Evolutionary conservation across 1,140 invertebrate species (phyloP), one percentile per base, ranked within the genome.

Genomic region (Bicyclus anynana): DNA sequence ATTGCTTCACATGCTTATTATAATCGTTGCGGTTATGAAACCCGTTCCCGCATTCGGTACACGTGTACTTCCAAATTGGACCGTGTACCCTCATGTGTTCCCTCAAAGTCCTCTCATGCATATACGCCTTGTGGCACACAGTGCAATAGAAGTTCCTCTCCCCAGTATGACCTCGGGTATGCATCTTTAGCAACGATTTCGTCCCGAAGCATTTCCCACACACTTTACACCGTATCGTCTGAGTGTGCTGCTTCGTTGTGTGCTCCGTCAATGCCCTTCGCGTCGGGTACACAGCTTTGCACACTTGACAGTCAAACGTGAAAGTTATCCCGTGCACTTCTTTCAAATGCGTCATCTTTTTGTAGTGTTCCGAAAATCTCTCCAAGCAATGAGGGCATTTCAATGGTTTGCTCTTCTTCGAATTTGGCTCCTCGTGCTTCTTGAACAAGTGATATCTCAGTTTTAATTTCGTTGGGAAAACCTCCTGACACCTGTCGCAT

Each of bases 91-190:
- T 91, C 67, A 93, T 90, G 66, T 94, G 94, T 46, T 93, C 90
- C 26, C 93, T 89, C 84, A 94, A 90, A 35, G 92, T 93, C 63
- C 93, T 89, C 63, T 93, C 92, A 51, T 93, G 89, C 44, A 92
- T 93, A 74, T 93, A 94, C 5, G 90, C 77, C 46, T 92, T 90
- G 26, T 90, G 84, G 64, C 93, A 94, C 21, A 91, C 76, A 9
- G 69, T 65, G 64, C 91, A 92, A 23, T 84, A 82, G 69, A 92
- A 92, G 14, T 91, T 91, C n/a, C 90, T 81, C 59, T 92, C 93
- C 0, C 92, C 93, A 0, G 92, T 93, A 64, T 94, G 93, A 1
- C 91, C 92, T 54, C 93, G 79, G 81, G 94, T 92, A 78, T 95
- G 94, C 72, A 90, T 95, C 91, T 89, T 94, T 76, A 77, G 90